phyloP scores from a whole-genome alignment of 2,797 vertebrate species.

The Austrolebias charrua region DNA sequence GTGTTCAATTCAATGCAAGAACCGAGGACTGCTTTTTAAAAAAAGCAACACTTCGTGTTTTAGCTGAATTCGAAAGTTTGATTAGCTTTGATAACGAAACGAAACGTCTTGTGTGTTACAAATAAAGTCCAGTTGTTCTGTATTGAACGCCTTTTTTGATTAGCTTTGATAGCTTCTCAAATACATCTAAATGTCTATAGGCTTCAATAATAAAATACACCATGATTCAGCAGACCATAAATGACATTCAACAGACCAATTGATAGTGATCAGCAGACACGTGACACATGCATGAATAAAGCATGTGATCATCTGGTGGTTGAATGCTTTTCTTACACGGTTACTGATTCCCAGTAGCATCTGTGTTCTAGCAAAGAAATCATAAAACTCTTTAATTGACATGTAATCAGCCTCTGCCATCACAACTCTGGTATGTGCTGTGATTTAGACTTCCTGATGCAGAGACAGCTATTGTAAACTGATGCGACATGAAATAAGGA shows the following conservation, averaged over 20 bases:
- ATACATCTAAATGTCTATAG: neutral
- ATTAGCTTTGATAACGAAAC: too few species aligned
- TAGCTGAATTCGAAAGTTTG: neutral
- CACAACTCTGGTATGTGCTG: constrained; percentile 41
- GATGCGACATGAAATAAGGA: constrained; percentile 3
- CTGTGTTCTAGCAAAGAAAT: constrained; percentile 17
- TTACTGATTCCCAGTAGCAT: constrained; percentile 17
- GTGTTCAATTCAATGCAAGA: too few species aligned
- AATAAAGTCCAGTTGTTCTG: too few species aligned
- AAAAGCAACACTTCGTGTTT: too few species aligned
- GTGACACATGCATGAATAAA: neutral
- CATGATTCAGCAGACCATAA: neutral
- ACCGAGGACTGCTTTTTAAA: too few species aligned
- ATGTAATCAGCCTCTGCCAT: constrained; percentile 35
- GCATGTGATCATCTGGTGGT: neutral
- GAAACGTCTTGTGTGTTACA: too few species aligned
- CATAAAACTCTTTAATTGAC: constrained; percentile 39
- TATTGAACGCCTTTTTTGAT: too few species aligned
- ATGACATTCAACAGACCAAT: neutral
- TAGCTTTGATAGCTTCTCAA: neutral
- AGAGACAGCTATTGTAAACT: neutral
- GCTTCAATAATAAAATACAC: neutral
- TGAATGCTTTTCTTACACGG: neutral
- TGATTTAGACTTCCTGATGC: constrained; percentile 38
- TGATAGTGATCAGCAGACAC: constrained; percentile 8